These are phyloP conservation scores for Strongylocentrotus purpuratus DNA, from an alignment of 35 echinoderm and acorn worm species.

Conservation along the genomic window DNA sequence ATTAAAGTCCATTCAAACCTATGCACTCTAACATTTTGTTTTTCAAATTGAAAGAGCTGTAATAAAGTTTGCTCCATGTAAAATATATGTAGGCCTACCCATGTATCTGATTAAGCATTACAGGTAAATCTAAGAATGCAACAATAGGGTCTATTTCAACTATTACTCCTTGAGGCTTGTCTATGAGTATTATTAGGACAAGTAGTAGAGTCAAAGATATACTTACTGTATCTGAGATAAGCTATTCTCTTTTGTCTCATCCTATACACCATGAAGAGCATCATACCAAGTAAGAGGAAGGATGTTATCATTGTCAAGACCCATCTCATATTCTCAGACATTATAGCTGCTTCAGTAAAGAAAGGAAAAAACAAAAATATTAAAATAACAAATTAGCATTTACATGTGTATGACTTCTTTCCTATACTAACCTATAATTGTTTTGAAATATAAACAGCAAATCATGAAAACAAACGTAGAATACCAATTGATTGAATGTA, in stretches of 20 bases:
- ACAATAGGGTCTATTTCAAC: too few relatives aligned
- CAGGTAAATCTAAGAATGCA: too few relatives aligned
- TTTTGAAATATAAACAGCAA: neutral
- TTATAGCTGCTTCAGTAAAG: slow-evolving; percentile 23
- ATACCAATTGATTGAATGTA: neutral
- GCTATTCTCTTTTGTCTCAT: slow-evolving; percentile 97
- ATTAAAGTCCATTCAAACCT: too few relatives aligned
- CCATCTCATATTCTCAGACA: slow-evolving; percentile 91
- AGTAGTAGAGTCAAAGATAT: neutral
- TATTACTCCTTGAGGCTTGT: too few relatives aligned
- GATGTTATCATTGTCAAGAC: slow-evolving; percentile 94
- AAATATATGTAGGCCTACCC: too few relatives aligned
- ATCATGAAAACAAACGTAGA: neutral
- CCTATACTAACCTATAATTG: neutral
- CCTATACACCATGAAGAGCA: slow-evolving; percentile 94
- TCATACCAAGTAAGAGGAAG: slow-evolving; percentile 85
- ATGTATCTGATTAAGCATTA: too few relatives aligned
- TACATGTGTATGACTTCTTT: neutral
- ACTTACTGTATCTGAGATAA: slow-evolving; percentile 94
- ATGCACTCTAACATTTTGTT: too few relatives aligned
- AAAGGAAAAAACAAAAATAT: neutral
- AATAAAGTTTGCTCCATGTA: too few relatives aligned
- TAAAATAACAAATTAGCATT: neutral
- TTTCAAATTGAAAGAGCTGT: too few relatives aligned
- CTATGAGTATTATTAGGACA: too few relatives aligned